Conservation (phyloP, 2,113 vertebrate genomes). For the Lanius ludovicianus region DNA sequence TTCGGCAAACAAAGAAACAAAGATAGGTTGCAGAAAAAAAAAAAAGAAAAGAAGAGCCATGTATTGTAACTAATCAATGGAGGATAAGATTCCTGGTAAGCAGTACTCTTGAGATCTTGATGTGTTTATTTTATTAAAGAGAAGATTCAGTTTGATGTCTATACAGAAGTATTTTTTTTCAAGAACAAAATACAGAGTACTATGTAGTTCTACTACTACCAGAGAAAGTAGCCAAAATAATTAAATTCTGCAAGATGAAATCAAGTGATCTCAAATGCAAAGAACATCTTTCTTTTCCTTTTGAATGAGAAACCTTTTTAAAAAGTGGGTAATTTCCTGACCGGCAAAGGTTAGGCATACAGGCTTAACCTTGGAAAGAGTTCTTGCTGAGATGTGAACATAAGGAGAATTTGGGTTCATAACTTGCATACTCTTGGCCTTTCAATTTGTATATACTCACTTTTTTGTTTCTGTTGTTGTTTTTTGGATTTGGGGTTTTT, state of each 20-base stretch:
- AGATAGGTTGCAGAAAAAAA: neutral
- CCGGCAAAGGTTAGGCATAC: neutral
- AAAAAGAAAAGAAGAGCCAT: rapidly evolving
- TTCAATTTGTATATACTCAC: neutral
- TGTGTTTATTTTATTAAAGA: neutral
- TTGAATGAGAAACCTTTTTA: neutral
- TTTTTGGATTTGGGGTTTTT: neutral
- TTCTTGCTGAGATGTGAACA: neutral
- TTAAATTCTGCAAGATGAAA: neutral
- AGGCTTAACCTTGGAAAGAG: neutral
- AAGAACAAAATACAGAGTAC: neutral
- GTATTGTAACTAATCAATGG: rapidly evolving
- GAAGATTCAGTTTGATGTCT: neutral
- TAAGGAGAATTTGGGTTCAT: neutral
- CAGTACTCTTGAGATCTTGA: neutral
- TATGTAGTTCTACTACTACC: neutral
- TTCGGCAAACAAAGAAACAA: rapidly evolving
- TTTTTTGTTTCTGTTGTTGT: neutral
- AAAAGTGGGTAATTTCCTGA: neutral
- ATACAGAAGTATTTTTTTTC: neutral
- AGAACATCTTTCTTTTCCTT: neutral
- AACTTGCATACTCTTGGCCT: neutral
- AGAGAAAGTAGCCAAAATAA: neutral
- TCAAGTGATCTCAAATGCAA: neutral
- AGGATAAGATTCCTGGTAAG: neutral